These are phyloP conservation scores for Anolis apletophallus DNA, from an alignment of 2,797 vertebrate genomes.

Conservation along the genomic window DNA sequence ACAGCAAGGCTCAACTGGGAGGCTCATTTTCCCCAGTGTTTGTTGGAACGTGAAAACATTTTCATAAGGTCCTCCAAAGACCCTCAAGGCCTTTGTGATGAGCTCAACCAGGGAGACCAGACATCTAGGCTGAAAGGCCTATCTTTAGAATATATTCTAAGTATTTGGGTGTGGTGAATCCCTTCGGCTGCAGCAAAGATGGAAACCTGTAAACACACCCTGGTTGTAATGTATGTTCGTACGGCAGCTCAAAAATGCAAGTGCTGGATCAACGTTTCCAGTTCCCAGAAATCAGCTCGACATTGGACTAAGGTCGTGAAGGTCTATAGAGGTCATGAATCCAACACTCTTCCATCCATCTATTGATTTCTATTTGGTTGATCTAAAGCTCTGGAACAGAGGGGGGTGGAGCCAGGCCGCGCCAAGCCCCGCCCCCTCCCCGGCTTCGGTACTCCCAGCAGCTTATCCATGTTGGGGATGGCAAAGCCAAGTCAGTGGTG, in stretches of 20 bases:
- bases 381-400: too few relatives aligned
- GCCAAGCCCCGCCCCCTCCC: too few relatives aligned
- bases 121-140: background rate
- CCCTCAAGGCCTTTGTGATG: conserved; percentile 18
- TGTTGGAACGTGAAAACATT: background rate
- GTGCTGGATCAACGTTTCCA: background rate
- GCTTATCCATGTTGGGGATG: too few relatives aligned
- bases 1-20: background rate
- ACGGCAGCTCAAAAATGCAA: too few relatives aligned
- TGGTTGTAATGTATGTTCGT: conserved; percentile 20
- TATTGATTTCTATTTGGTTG: too few relatives aligned
- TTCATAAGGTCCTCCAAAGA: background rate
- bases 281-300: background rate
- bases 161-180: conserved; percentile 16
- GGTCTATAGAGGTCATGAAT: too few relatives aligned
- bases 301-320: too few relatives aligned
- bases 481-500: too few relatives aligned
- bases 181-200: background rate
- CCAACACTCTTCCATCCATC: too few relatives aligned
- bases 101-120: background rate
- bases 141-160: background rate
- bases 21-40: background rate
- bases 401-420: too few relatives aligned
- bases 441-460: too few relatives aligned
- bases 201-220: conserved; percentile 23